phyloP scores from a whole-genome alignment of 2,797 vertebrate species.

The Premnoplex brunnescens region DNA sequence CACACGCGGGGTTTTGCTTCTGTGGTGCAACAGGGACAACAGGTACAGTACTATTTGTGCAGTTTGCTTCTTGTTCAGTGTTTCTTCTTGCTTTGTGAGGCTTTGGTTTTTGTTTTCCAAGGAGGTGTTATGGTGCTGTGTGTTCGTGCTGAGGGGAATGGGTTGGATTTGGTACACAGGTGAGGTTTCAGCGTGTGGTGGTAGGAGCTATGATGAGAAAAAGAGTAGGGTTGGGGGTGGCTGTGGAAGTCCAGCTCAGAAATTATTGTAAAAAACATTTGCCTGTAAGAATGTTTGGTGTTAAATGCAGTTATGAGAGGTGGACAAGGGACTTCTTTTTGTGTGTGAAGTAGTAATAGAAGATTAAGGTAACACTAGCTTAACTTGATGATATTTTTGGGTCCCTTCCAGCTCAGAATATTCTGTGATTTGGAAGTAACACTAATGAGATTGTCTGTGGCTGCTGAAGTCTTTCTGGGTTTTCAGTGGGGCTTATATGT shows the following conservation, averaged over 20 bases:
- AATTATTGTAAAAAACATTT: background rate
- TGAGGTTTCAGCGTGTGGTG: background rate
- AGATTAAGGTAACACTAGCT: background rate
- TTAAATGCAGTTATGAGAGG: background rate
- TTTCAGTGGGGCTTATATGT: background rate
- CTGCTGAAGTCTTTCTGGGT: background rate
- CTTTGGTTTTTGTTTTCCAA: background rate
- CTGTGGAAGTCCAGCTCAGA: background rate
- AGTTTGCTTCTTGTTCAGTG: rapidly evolving
- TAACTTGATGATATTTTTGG: background rate
- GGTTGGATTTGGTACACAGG: background rate
- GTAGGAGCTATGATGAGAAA: background rate
- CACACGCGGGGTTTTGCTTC: rapidly evolving
- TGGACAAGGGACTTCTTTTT: background rate
- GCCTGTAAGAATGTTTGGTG: background rate
- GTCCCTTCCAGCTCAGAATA: background rate
- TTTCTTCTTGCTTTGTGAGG: background rate
- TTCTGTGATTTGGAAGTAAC: background rate
- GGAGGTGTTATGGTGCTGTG: rapidly evolving
- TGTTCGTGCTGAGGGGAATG: rapidly evolving
- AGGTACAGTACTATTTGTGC: background rate
- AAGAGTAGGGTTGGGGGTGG: background rate
- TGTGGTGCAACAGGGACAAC: rapidly evolving
- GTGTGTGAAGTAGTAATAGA: background rate
- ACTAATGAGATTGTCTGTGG: background rate